phyloP scores from a whole-genome alignment of 2,888 invertebrate genomes.

The Pomacea canaliculata region DNA sequence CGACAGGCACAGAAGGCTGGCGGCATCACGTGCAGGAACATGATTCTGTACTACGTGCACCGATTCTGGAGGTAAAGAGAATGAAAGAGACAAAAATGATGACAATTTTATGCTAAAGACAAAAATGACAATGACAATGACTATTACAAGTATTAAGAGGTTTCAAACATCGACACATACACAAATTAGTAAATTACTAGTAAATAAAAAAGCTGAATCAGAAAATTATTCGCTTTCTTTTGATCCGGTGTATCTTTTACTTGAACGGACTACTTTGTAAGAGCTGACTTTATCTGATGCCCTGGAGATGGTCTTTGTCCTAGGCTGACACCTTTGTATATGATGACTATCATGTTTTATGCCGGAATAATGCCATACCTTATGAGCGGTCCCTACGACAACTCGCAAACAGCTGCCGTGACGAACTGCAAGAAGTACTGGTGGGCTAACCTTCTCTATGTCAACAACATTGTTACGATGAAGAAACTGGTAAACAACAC shows the following conservation, averaged over 20 bases:
- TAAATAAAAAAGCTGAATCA: too few species aligned
- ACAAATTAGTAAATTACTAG: too few species aligned
- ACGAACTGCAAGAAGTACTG: constrained; percentile 14
- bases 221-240: too few species aligned
- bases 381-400: constrained; percentile 10
- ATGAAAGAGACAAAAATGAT: neutral
- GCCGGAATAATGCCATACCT: constrained; percentile 20
- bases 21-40: constrained; percentile 8
- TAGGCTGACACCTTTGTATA: constrained; percentile 21
- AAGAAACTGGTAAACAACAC: neutral
- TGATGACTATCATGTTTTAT: constrained; percentile 9
- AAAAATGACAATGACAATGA: neutral
- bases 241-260: too few species aligned
- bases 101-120: too few species aligned
- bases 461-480: constrained; percentile 15
- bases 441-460: constrained; percentile 30
- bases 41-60: constrained; percentile 29
- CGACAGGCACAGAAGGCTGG: constrained; percentile 22
- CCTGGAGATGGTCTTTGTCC: too few species aligned
- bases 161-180: too few species aligned
- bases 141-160: too few species aligned
- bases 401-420: too few species aligned
- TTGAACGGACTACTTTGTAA: too few species aligned
- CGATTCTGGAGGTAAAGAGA: constrained; percentile 21
- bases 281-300: too few species aligned